phyloP scores from a whole-genome alignment of 2,797 vertebrate species.

The Lates japonicus region DNA sequence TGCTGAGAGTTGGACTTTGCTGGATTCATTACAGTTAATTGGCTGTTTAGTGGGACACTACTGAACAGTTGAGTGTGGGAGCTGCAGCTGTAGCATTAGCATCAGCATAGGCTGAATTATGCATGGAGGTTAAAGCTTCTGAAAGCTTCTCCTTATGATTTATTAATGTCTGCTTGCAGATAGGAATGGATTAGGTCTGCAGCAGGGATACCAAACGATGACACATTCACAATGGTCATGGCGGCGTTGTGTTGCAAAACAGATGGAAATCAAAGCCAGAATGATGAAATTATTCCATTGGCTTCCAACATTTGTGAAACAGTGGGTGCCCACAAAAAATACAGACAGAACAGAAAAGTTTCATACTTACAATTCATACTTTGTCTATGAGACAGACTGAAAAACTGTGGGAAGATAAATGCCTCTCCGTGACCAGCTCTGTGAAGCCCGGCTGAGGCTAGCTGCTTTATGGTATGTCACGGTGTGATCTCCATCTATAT shows the following conservation, averaged over 20 bases:
- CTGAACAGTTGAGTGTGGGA: constrained; percentile 60
- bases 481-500: background rate
- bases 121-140: constrained; percentile 78
- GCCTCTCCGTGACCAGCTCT: background rate
- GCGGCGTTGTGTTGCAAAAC: constrained; percentile 30
- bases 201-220: constrained; percentile 51
- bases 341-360: constrained; percentile 2
- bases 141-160: constrained; percentile 70
- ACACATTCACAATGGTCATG: constrained; percentile 48
- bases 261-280: constrained; percentile 46
- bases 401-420: constrained; percentile 11
- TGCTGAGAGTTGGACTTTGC: constrained; percentile 60
- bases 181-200: constrained; percentile 64
- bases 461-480: background rate
- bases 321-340: constrained; percentile 29
- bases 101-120: constrained; percentile 70
- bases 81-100: constrained; percentile 67
- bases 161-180: constrained; percentile 74
- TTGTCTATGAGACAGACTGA: constrained; percentile 26
- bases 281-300: constrained; percentile 34
- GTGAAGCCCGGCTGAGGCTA: background rate
- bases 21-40: constrained; percentile 73
- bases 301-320: constrained; percentile 41
- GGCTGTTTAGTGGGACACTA: constrained; percentile 73
- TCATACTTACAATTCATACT: constrained; percentile 11